phyloP scores from a whole-genome alignment of 2,888 invertebrate species.

The Cryptocephalus moraei region DNA sequence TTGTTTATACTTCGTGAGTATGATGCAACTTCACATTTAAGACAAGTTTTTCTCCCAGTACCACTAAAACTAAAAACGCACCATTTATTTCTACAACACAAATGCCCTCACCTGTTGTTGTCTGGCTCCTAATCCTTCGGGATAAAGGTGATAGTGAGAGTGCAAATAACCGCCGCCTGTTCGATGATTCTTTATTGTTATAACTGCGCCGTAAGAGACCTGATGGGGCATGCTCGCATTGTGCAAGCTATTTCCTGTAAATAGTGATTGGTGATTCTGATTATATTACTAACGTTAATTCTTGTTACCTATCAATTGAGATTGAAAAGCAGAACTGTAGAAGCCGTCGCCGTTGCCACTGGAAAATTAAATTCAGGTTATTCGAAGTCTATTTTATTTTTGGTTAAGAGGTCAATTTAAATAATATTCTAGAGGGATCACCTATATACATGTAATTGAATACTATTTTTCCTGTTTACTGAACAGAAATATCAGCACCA shows the following conservation, averaged over 20 bases:
- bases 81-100: no score
- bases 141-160: slow-evolving; percentile 92
- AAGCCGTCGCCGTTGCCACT: slow-evolving; percentile 95
- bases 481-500: no score
- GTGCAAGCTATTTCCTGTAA: slow-evolving; percentile 68
- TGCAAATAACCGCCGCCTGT: slow-evolving; percentile 94
- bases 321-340: slow-evolving; percentile 94
- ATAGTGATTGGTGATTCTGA: not conserved
- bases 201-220: slow-evolving; percentile 78
- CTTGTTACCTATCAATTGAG: slow-evolving; percentile 59
- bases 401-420: no score
- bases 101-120: slow-evolving; percentile 82
- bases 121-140: slow-evolving; percentile 76
- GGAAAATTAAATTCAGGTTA: slow-evolving; percentile 17
- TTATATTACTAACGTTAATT: not conserved
- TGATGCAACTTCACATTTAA: no score
- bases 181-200: slow-evolving; percentile 87
- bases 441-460: no score
- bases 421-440: no score
- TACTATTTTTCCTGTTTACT: no score
- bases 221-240: slow-evolving; percentile 88
- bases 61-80: no score
- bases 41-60: no score
- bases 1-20: no score
- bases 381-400: no score